phyloP scores from a whole-genome alignment of 2,113 vertebrate genomes.

The Manacus vitellinus region DNA sequence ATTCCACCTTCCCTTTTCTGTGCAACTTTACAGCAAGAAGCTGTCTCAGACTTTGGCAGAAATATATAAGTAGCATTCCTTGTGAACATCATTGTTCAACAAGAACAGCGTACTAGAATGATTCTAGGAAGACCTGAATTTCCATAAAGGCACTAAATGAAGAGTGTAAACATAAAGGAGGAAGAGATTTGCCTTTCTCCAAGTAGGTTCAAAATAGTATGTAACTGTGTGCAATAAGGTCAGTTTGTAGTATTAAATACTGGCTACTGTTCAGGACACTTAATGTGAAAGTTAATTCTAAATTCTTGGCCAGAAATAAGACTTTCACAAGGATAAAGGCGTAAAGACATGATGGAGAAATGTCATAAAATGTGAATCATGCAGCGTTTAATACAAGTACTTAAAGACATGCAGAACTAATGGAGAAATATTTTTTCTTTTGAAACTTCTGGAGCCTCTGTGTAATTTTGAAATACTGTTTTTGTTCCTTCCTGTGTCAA shows the following conservation, averaged over 20 bases:
- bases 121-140: neutral
- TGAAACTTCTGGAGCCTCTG: neutral
- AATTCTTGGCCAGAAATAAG: neutral
- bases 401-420: neutral
- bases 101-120: neutral
- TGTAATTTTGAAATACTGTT: neutral
- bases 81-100: neutral
- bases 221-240: neutral
- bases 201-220: neutral
- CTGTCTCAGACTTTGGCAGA: neutral
- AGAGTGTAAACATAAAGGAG: neutral
- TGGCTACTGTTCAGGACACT: neutral
- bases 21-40: neutral
- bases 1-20: neutral
- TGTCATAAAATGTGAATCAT: neutral
- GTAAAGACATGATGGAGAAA: neutral
- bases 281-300: conserved; percentile 7
- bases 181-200: neutral
- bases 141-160: neutral
- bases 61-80: neutral
- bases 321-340: neutral
- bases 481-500: neutral
- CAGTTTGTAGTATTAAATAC: neutral
- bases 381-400: neutral
- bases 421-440: neutral